A percentile compares a stretch with the other conserved stretches of the same genome.
phyloP scores from a whole-genome alignment of 2,888 invertebrate genomes.

The Gymnoscelis rufifasciata region DNA sequence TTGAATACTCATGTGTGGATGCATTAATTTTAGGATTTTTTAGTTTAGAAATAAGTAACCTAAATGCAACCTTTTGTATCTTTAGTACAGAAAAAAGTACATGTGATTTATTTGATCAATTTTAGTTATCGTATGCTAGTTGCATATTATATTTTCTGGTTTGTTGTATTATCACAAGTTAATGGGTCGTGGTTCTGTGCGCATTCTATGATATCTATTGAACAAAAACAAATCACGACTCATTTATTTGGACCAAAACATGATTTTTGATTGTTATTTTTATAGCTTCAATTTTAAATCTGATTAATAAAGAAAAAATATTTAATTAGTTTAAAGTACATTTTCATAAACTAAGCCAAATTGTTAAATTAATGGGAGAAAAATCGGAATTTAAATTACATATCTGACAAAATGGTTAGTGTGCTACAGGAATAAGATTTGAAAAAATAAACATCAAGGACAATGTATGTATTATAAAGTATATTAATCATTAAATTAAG shows the following conservation, averaged over 20 bases:
- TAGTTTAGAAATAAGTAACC: slow-evolving; percentile 26
- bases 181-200: slow-evolving; percentile 41
- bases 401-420: slow-evolving; percentile 80
- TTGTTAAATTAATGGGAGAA: slow-evolving; percentile 73
- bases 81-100: slow-evolving; percentile 75
- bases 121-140: slow-evolving; percentile 51
- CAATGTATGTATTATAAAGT: slow-evolving; percentile 76
- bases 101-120: slow-evolving; percentile 71
- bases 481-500: slow-evolving; percentile 76
- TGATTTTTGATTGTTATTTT: slow-evolving; percentile 44
- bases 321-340: slow-evolving; percentile 56
- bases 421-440: slow-evolving; percentile 74
- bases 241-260: slow-evolving; percentile 35
- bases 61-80: slow-evolving; percentile 65
- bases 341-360: slow-evolving; percentile 70
- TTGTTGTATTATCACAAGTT: slow-evolving; percentile 29
- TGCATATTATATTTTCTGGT: slow-evolving; percentile 14
- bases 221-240: slow-evolving; percentile 30
- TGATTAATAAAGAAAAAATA: slow-evolving; percentile 38
- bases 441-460: slow-evolving; percentile 70
- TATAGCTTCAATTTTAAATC: slow-evolving; percentile 23
- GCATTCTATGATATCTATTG: slow-evolving; percentile 2
- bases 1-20: slow-evolving; percentile 78
- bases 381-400: slow-evolving; percentile 78
- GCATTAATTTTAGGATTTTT: slow-evolving; percentile 53